Base-by-base conservation (phyloP, 1,140 invertebrate genomes). In the Meloidogyne floridensis region DNA sequence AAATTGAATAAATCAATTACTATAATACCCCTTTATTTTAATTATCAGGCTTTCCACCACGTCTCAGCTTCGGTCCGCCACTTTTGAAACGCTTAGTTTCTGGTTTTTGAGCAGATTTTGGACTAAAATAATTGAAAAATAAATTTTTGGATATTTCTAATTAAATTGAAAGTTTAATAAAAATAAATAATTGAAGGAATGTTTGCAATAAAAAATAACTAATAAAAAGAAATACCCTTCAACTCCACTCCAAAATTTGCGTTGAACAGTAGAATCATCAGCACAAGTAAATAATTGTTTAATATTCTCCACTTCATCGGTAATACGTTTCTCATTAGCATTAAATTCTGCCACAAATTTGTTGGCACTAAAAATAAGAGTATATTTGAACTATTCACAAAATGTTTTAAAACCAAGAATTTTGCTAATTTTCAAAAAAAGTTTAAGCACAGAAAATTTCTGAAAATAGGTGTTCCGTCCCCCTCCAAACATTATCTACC, bases 41-140 rank as follows among this genome's bases (percentile, higher is more conserved):
- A 6, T 5, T n/a, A 65, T 65, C 59, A 4, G 59, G 2, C 15
- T 74, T 54, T 74, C 72, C 72, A 74, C 72, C 18, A 18, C 72
- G 72, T 18, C 18, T 74, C 18, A 32, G 10, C 59, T 65, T 74
- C 53, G 43, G 72, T 51, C 43, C 72, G 18, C 72, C 72, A 8
- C 72, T 74, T 54, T 74, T 74, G 8, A 74, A 74, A n/a, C 72
- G 72, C n/a, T 74, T 74, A 6, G 72, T 74, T 18, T 74, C 72
- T 54, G 72, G 72, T 18, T 74, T 74, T 51, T 15, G 53, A 47
- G 1, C 20, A 2, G 72, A 54, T 7, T 74, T 74, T 47, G 53
- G 3, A 54, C 72, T 54, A 15, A 13, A 43, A 43, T 73, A 47
- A 15, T 15, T 13, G 4, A 43, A 43, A 73, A 73, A 73, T 43